Evolutionary conservation across 2,888 invertebrate genomes (phyloP).

Genomic region (Chymomyza fuscimana): DNA sequence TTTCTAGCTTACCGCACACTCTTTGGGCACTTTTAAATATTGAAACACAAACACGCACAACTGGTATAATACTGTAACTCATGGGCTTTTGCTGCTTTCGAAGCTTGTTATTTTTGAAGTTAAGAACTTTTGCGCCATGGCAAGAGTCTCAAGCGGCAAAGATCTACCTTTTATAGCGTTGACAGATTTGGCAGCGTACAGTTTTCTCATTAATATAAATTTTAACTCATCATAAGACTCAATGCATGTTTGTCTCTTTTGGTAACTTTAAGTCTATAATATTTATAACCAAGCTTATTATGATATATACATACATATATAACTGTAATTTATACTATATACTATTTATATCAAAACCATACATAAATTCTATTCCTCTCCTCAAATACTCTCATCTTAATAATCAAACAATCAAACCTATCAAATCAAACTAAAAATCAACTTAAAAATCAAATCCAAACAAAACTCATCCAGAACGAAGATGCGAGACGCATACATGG

Average conservation of each 20-base stretch:
- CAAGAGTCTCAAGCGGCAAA: background rate
- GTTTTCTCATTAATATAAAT: background rate
- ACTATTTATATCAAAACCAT: constrained; percentile 41
- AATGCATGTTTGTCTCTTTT: constrained; percentile 42
- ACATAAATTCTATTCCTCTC: constrained; percentile 70
- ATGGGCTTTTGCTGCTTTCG: constrained; percentile 41
- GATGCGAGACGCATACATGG: constrained; percentile 80
- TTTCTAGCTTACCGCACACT: background rate
- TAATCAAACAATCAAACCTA: constrained; percentile 42
- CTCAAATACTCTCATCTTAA: constrained; percentile 40
- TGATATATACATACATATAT: constrained; percentile 20
- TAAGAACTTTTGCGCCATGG: background rate
- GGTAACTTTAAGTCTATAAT: constrained; percentile 25
- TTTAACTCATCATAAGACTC: constrained; percentile 6
- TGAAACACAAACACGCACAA: no score
- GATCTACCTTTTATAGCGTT: no score
- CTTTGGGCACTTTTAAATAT: constrained; percentile 6
- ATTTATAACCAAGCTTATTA: constrained; percentile 13
- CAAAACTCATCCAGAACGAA: constrained; percentile 79
- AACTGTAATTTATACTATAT: constrained; percentile 33
- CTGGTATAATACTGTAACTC: background rate
- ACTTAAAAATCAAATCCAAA: constrained; percentile 40
- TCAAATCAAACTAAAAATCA: constrained; percentile 20
- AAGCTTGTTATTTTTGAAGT: constrained; percentile 26
- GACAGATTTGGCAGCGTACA: background rate